A percentile compares a stretch with the other conserved stretches of the same genome.
These are phyloP conservation scores for Scortum barcoo DNA, from an alignment of 2,113 vertebrate genomes.

Conservation along the genomic window DNA sequence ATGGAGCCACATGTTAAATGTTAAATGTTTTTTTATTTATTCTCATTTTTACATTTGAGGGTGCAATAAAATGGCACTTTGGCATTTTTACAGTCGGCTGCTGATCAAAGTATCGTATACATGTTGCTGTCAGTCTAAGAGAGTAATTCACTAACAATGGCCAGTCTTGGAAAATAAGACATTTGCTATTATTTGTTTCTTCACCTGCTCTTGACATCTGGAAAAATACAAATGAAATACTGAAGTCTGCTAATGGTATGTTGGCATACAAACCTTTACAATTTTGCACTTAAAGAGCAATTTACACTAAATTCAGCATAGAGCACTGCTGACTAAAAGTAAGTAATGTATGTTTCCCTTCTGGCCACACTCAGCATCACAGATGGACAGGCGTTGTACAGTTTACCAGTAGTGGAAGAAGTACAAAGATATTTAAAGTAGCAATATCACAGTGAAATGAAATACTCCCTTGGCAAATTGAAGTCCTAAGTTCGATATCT, in stretches of 20 bases:
- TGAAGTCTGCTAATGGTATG: background rate
- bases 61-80: slow-evolving; percentile 19
- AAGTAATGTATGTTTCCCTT: too few relatives aligned
- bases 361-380: too few relatives aligned
- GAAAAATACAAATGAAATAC: background rate
- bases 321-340: too few relatives aligned
- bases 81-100: background rate
- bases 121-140: background rate
- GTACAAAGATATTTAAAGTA: too few relatives aligned
- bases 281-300: too few relatives aligned
- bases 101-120: background rate
- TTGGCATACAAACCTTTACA: too few relatives aligned
- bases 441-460: too few relatives aligned
- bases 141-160: background rate
- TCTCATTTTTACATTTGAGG: background rate
- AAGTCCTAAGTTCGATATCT: too few relatives aligned
- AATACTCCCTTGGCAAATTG: too few relatives aligned
- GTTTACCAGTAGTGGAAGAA: too few relatives aligned
- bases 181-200: background rate
- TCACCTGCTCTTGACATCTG: background rate
- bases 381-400: too few relatives aligned
- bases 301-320: too few relatives aligned
- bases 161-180: background rate
- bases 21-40: background rate
- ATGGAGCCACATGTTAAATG: background rate